Evolutionary conservation across 2,888 invertebrate genomes (phyloP).

Genomic region (Orthonychiurus folsomi): DNA sequence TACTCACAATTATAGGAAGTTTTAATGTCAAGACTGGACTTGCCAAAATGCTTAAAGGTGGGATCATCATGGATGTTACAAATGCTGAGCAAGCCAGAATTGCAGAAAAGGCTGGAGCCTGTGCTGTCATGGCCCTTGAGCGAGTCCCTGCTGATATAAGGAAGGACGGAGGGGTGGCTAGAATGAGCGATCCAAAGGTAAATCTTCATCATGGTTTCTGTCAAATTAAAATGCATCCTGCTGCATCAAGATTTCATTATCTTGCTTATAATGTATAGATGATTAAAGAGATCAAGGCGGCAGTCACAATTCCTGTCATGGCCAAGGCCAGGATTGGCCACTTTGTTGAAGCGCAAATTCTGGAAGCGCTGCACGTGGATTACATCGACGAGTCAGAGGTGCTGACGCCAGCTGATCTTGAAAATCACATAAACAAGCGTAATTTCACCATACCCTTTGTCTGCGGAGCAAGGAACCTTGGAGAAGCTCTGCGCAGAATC

Average conservation of each 20-base stretch:
- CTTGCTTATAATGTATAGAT: too few species aligned
- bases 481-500: constrained; percentile 8
- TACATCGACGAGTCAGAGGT: constrained; percentile 13
- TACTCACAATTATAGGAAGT: background rate
- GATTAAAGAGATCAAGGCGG: constrained; percentile 4
- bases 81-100: constrained; percentile 3
- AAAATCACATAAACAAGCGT: constrained; percentile 6
- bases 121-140: constrained; percentile 11
- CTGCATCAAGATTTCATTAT: background rate
- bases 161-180: background rate
- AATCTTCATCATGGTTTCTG: background rate
- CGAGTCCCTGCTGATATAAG: constrained; percentile 7
- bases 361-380: background rate
- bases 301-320: constrained; percentile 11
- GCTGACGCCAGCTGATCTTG: constrained; percentile 1
- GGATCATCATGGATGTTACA: constrained; percentile 9
- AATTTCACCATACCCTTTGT: constrained; percentile 7
- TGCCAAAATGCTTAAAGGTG: constrained; percentile 11
- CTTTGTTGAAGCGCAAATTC: constrained; percentile 10
- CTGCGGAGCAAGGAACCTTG: background rate
- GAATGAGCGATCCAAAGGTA: constrained; percentile 11
- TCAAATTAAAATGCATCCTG: background rate
- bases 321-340: constrained; percentile 11
- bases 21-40: constrained; percentile 1
- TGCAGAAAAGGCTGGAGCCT: constrained; percentile 9